A percentile compares a stretch with the other conserved stretches of the same genome.
These are phyloP conservation scores for Lysiphlebus fabarum DNA, from an alignment of 1,140 invertebrate species.

Conservation along the genomic window DNA sequence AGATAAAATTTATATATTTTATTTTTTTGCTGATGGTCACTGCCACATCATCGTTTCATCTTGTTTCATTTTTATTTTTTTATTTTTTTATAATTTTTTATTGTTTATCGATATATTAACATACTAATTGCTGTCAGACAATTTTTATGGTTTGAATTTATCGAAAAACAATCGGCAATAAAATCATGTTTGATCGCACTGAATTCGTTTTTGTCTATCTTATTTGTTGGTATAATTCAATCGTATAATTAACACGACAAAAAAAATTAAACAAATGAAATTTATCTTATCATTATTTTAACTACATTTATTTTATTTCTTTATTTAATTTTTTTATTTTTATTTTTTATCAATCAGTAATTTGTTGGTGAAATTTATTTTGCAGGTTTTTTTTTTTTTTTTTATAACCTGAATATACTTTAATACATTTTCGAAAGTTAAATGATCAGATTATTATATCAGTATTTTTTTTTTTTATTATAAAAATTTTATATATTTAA, in stretches of 20 bases:
- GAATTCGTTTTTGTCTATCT: constrained; percentile 18
- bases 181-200: constrained; percentile 25
- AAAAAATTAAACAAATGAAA: not conserved
- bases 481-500: too few species aligned
- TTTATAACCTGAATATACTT: too few species aligned
- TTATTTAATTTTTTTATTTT: too few species aligned
- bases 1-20: not conserved
- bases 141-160: constrained; percentile 25
- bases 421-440: too few species aligned
- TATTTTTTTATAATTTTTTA: not conserved
- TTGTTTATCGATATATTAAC: constrained; percentile 28
- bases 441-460: constrained; percentile 3
- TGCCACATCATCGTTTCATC: not conserved
- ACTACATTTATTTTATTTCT: constrained; percentile 8
- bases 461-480: not conserved
- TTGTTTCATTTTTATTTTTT: not conserved
- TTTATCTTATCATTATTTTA: too few species aligned
- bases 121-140: constrained; percentile 34
- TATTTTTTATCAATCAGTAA: too few species aligned
- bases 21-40: too few species aligned
- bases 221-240: constrained; percentile 24
- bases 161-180: constrained; percentile 22
- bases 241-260: constrained; percentile 25
- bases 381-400: too few species aligned
- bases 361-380: too few species aligned